Evolutionary conservation across 2,797 vertebrate genomes (phyloP), one percentile per base, ranked within the genome.

Genomic region (Mus caroli): DNA sequence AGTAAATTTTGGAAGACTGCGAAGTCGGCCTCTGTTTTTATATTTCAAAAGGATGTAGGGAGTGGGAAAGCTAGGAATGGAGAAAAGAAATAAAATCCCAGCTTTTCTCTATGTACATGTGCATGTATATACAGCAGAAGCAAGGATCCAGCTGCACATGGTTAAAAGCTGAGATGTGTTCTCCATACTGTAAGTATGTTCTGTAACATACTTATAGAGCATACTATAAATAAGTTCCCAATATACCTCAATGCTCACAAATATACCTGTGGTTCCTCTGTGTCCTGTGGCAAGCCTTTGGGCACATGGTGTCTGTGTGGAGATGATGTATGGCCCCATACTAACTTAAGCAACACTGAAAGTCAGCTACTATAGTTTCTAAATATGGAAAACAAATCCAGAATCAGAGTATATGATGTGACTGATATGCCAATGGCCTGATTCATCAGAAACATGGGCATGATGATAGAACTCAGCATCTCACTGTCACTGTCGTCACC

Each of bases 341-440:
- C 12, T 73, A 87, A n/a, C 52, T 22, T 56, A 71, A n/a, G 7
- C 46, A 71, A 40, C n/a, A 73, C n/a, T 12, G 22, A 40, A 71
- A 6, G 24, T 79, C 50, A 50, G 73, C 11, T 28, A 12, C 28
- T 10, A 58, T 11, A 37, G 56, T 50, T 93, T 96, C 94, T 58
- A 90, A 87, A 69, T 46, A 56, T 3, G 80, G 43, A 58, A 69
- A 73, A 91, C 22, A 85, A 94, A 91, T 31, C 31, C 37, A 82
- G 92, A 95, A 82, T 76, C 46, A 75, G 28, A 92, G 67, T 37
- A 75, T 46, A 43, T 62, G 46, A 58, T 3, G 69, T 77, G 52
- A 22, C 40, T 77, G 40, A 69, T 84, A 80, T 62, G 13, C 31
- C 58, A 85, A n/a, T 28, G 40, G n/a, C 4, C 56, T 91, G 78